Conservation (phyloP, 2,113 vertebrate species). For the Silurus meridionalis region DNA sequence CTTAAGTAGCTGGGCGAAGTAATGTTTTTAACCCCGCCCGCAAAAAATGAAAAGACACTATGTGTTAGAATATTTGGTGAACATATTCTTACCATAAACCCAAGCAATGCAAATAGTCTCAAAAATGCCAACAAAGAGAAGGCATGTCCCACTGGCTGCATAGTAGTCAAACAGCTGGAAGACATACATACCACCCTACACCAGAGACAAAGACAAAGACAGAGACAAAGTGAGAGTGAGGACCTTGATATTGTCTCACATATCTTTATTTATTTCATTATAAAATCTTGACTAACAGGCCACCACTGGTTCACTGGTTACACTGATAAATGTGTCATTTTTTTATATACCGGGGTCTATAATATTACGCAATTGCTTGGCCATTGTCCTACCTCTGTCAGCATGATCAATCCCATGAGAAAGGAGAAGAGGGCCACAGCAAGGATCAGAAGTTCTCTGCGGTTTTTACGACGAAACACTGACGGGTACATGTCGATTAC, state of each 20-base stretch:
- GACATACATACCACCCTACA: conserved; percentile 95
- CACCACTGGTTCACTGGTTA: background rate
- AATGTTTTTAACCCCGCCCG: background rate
- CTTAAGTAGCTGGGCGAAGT: background rate
- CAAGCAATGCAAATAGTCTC: conserved; percentile 91
- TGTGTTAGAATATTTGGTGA: background rate
- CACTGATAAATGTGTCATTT: background rate
- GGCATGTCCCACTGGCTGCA: conserved; percentile 94
- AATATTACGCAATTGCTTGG: background rate
- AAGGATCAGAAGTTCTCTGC: conserved; percentile 88
- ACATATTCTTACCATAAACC: conserved; percentile 86
- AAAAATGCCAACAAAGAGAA: conserved; percentile 94
- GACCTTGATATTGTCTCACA: background rate
- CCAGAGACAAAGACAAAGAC: conserved; percentile 38
- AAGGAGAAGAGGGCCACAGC: conserved; percentile 81
- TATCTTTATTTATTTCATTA: background rate
- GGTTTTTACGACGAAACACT: conserved; percentile 87
- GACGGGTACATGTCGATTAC: conserved; percentile 92
- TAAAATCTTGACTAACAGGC: background rate
- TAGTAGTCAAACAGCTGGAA: conserved; percentile 99
- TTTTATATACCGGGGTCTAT: background rate
- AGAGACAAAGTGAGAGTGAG: conserved; percentile 22
- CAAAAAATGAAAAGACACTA: background rate
- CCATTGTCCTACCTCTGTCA: conserved; percentile 83
- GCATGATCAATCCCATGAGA: conserved; percentile 88